Evolutionary conservation across 2,797 vertebrate genomes (phyloP), one percentile per base, ranked within the genome.

Genomic region (Coregonus sp.): DNA sequence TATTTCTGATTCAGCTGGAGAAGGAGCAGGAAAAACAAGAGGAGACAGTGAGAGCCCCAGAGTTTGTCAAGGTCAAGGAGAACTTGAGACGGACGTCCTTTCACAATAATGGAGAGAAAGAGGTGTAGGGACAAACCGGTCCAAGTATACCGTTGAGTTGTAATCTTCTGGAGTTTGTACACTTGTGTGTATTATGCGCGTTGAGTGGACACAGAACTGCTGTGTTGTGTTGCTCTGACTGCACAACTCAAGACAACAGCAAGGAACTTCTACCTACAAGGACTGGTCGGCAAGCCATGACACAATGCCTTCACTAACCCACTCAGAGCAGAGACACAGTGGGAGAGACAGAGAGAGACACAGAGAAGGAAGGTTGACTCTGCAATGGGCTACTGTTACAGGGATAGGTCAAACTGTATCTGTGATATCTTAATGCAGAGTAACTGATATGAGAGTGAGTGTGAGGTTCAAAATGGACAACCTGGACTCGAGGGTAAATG

Each of bases 11-110:
- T 85, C 50, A 97, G 96, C 18, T 96, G 88, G 96, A 97, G 82
- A 94, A 92, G 78, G 93, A 94, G 69, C 93, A 95, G 29, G 92
- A 96, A 80, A 92, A 75, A 59, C 76, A 91, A 68, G 86, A 95
- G 80, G 91, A 91, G 20, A 92, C 94, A 70, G 91, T 93, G 16
- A 95, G 88, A 1, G 95, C 96, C 47, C 98, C 97, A 0, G 98
- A 99, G 87, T 99, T 99, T 59, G 92, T 99, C 73, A 98, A 96
- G 92, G 98, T 99, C 70, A 96, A 96, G 85, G 96, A 98, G 79
- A 99, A 98, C 72, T 92, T 99, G 78, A 95, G 96, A 79, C 94
- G 96, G 86, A 99, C 96, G 0, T 92, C 96, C 0, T 88, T 92
- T 0, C 89, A 94, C 72, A 84, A 82, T 0, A 92, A 90, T 16